A percentile compares a stretch with the other conserved stretches of the same genome.
These are phyloP conservation scores for Wiebesia pumilae DNA, from an alignment of 1,140 invertebrate species.

Conservation along the genomic window DNA sequence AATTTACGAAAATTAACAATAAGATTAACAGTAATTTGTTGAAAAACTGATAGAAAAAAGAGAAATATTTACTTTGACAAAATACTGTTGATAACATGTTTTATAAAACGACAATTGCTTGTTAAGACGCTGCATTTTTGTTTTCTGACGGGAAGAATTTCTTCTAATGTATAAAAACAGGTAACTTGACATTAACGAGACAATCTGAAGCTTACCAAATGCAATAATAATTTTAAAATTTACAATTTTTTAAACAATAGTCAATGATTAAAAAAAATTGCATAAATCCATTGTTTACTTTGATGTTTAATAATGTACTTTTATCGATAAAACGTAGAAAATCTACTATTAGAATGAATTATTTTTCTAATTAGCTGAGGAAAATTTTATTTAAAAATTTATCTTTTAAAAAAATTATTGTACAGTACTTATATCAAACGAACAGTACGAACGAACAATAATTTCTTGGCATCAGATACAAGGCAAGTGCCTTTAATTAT, in stretches of 20 bases:
- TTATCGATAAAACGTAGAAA: neutral
- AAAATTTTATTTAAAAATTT: conserved; percentile 12
- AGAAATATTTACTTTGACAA: neutral
- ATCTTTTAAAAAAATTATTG: neutral
- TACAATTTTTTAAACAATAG: neutral
- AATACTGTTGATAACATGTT: conserved; percentile 17
- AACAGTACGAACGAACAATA: conserved; percentile 22
- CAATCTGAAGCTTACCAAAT: neutral
- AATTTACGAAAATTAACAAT: too few relatives aligned
- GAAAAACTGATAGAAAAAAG: conserved; percentile 7
- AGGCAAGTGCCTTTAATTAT: conserved; percentile 44
- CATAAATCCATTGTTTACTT: neutral
- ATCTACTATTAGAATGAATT: conserved; percentile 6
- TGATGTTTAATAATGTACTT: neutral
- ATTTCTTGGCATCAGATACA: conserved; percentile 33
- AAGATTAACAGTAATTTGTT: conserved; percentile 18
- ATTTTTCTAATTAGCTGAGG: neutral
- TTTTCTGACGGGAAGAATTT: neutral
- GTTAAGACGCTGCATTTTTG: conserved; percentile 30
- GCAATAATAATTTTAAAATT: neutral
- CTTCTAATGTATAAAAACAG: conserved; percentile 5
- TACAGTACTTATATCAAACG: conserved; percentile 31
- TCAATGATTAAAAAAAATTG: neutral
- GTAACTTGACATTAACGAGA: neutral
- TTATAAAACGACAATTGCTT: conserved; percentile 13